phyloP scores from a whole-genome alignment of 2,888 invertebrate species.

The Glyphotaelius pellucidus region DNA sequence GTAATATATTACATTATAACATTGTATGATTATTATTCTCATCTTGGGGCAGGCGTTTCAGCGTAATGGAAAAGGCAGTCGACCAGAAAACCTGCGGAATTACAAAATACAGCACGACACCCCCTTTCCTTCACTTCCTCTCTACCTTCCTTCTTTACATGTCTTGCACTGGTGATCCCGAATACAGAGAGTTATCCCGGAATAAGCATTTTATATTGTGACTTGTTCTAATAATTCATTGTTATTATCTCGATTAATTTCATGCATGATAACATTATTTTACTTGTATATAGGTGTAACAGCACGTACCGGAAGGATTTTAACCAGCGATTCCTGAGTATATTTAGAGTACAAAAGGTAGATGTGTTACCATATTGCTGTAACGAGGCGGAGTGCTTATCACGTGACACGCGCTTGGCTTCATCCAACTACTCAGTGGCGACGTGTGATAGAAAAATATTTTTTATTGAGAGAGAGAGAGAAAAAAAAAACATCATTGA shows the following conservation, averaged over 20 bases:
- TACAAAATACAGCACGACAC: not conserved
- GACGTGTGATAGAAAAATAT: too few species aligned
- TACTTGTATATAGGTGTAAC: not conserved
- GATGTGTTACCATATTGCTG: too few species aligned
- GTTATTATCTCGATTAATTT: not conserved
- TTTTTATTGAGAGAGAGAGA: too few species aligned
- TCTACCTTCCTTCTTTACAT: not conserved
- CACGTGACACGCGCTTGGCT: too few species aligned
- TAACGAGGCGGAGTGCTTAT: too few species aligned
- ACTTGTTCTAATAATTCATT: not conserved
- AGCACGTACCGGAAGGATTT: too few species aligned
- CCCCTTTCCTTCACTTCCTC: not conserved
- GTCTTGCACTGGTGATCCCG: not conserved
- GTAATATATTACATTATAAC: not conserved
- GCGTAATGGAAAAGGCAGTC: not conserved
- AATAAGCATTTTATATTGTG: not conserved
- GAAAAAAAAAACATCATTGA: too few species aligned
- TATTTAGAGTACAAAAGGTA: too few species aligned
- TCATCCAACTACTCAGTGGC: too few species aligned
- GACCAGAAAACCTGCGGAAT: not conserved
- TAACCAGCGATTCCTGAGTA: too few species aligned
- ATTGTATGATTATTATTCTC: not conserved
- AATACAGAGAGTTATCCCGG: not conserved
- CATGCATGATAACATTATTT: not conserved
- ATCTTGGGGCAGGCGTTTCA: not conserved